A percentile compares a stretch with the other conserved stretches of the same genome.
These are phyloP conservation scores for Thalassaphorura encarpata DNA, from an alignment of 1,140 invertebrate genomes.

Conservation along the genomic window DNA sequence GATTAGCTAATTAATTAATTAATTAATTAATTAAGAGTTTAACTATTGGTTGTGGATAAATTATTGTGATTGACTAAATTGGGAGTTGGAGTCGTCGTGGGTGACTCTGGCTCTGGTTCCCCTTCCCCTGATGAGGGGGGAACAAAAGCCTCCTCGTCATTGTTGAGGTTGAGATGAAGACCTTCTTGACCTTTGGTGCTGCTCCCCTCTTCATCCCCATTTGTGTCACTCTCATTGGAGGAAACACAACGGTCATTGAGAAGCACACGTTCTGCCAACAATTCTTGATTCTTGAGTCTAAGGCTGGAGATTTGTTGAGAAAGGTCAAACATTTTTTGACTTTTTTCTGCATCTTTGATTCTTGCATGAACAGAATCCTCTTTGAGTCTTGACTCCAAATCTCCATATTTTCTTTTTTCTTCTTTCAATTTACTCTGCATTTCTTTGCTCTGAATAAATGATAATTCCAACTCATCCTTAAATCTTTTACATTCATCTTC, in stretches of 20 bases:
- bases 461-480: constrained; percentile 53
- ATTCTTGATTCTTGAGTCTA: constrained; percentile 31
- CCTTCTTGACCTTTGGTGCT: too few relatives aligned
- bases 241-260: constrained; percentile 21
- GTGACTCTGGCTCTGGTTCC: too few relatives aligned
- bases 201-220: constrained; percentile 24
- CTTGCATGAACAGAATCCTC: constrained; percentile 32
- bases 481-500: constrained; percentile 62
- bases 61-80: too few relatives aligned
- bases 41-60: too few relatives aligned
- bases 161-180: too few relatives aligned
- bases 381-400: constrained; percentile 63
- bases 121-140: too few relatives aligned
- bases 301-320: constrained; percentile 32
- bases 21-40: too few relatives aligned
- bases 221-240: constrained; percentile 20
- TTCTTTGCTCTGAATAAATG: constrained; percentile 60
- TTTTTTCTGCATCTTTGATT: constrained; percentile 32
- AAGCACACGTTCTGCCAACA: constrained; percentile 29
- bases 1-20: too few relatives aligned
- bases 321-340: constrained; percentile 20
- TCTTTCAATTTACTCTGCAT: constrained; percentile 63
- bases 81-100: too few relatives aligned
- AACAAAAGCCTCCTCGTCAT: too few relatives aligned
- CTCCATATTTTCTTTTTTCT: constrained; percentile 73